phyloP scores from a whole-genome alignment of 2,797 vertebrate genomes.

The Enteromius anoplus region DNA sequence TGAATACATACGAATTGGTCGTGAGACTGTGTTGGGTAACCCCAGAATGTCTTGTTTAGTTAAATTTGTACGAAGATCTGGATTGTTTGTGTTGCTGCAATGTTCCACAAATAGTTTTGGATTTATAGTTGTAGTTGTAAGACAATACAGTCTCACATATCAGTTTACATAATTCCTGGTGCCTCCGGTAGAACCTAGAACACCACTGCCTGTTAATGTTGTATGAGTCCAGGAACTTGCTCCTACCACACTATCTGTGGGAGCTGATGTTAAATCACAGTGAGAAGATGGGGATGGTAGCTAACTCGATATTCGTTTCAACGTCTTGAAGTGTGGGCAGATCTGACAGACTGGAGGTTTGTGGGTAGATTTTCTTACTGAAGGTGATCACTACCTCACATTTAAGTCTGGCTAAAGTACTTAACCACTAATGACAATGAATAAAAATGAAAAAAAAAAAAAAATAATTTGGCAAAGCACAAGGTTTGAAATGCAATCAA shows the following conservation, averaged over 20 bases:
- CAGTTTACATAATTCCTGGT: conserved; percentile 56
- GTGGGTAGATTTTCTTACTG: conserved; percentile 61
- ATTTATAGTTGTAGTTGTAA: conserved; percentile 20
- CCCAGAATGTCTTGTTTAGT: neutral
- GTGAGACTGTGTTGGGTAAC: neutral
- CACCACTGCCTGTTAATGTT: conserved; percentile 53
- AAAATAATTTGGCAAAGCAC: conserved; percentile 67
- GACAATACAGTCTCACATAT: conserved; percentile 24
- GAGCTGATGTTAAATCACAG: conserved; percentile 4
- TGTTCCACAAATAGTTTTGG: neutral
- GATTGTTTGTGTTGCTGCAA: neutral
- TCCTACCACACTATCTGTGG: conserved; percentile 6
- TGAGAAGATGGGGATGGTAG: conserved; percentile 6
- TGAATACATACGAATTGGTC: no score
- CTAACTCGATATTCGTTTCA: conserved; percentile 19
- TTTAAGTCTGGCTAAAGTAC: conserved; percentile 52
- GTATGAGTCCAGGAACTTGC: conserved; percentile 31
- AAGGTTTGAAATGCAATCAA: conserved; percentile 50
- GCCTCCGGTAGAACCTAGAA: conserved; percentile 55
- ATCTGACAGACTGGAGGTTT: conserved; percentile 53
- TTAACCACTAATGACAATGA: neutral
- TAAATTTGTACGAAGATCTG: conserved; percentile 11
- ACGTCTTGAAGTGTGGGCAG: neutral
- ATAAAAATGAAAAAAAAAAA: neutral
- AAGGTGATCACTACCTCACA: conserved; percentile 69